Evolutionary conservation across 2,797 vertebrate species (phyloP), one percentile per base, ranked within the genome.

Genomic region (Acrossocheilus wenchowensis): DNA sequence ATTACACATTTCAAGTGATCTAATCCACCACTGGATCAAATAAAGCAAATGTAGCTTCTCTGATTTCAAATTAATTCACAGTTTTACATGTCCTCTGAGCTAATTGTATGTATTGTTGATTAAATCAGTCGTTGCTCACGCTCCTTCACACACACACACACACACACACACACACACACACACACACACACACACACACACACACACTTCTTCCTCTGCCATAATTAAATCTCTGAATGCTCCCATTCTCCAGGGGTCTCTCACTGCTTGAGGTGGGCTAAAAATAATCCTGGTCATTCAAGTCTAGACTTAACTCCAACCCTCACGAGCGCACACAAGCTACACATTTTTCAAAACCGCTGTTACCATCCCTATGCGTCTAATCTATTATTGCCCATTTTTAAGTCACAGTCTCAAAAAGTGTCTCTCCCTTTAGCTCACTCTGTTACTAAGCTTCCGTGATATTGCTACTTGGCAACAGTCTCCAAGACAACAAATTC

Each of bases 401-500:
- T 26, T 1, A 77, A 39, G 57, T 52, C 48, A 41, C 26, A 62
- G 15, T 39, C 64, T 80, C 15, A 52, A 17, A 60, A 54, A 64
- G 41, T 69, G 21, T 57, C 36, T 41, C 12, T 41, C 30, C 14
- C n/a, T 68, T 78, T 81, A 79, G 66, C 34, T 93, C 90, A 89
- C 86, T 88, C 83, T 89, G 75, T 50, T 89, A 90, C 91, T 84
- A 88, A 89, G 87, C 91, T 94, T 91, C 90, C 86, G 87, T 90
- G 15, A 4, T 75, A 91, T 91, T 15, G 94, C 93, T 95, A 92
- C 95, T 93, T 94, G 94, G 95, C 95, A 96, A 96, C 95, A 84
- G 94, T 96, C 95, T 95, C 95, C 94, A 95, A 77, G 94, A 94
- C 92, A 94, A 95, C 95, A 93, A 94, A 94, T 90, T 94, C 93